Base-by-base conservation (phyloP, 2,113 vertebrate species). In the Neoarius graeffei region DNA sequence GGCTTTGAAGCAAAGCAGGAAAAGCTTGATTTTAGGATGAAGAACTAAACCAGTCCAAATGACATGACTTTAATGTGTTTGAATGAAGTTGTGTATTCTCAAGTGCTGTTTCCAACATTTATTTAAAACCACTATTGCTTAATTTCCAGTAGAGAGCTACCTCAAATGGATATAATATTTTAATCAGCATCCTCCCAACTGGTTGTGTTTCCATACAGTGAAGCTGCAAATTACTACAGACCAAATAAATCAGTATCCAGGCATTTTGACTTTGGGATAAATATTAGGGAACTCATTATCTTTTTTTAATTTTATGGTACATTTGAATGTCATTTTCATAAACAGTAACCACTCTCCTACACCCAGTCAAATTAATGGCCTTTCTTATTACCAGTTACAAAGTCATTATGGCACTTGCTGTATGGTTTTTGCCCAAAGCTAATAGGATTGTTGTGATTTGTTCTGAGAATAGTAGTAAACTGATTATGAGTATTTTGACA, bases 81-180 rank as follows among this genome's bases (percentile, higher is more conserved):
- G 10, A 81, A 62, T 77, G 54, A 79, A 42, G 42, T 42, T 42
- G 42, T 42, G 42, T 59, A 52, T 83, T 83, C 62, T 9, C 7
- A 25, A 67, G 48, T 77, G 59, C 57, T 86, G 7, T 79, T 71
- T 50, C 54, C 56, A 67, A 88, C 54, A 87, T 86, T 89, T 81
- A 83, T 81, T 73, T 84, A 94, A 92, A 95, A 93, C 93, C 94
- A 91, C 96, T 94, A 91, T 92, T 90, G 9, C 56, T 92, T 93
- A 79, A 92, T 50, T 89, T 91, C 94, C 90, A 84, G 92, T 94
- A 91, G 90, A 95, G 89, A 96, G 97, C 98, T 99, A 99, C 98
- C 98, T 99, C 98, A 97, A 89, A 92, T 92, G 89, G 91, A 92
- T 92, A 82, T 74, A 60, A 35, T 84, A 66, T 62, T 86, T 77